Evolutionary conservation across 2,888 invertebrate species (phyloP), one percentile per base, ranked within the genome.

Genomic region (Elgonia sp.): DNA sequence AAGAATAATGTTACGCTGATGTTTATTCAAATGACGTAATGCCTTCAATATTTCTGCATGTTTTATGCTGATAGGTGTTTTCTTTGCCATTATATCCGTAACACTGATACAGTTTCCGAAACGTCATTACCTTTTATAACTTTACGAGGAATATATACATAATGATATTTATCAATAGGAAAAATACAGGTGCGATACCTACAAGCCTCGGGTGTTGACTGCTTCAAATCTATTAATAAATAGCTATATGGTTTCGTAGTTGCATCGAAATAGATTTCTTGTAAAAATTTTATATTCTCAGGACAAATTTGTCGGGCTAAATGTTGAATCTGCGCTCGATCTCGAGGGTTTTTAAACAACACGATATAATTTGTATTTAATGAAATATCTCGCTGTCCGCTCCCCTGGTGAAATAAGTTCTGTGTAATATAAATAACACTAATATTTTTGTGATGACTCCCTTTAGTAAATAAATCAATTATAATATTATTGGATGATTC

Each of bases 381-480:
- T 18, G 55, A n/a, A 8, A 57, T 57, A n/a, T 57, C 55, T 1
- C 55, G n/a, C 10, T 57, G 55, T 8, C 55, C 14, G 1, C 3
- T 8, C 2, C 55, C 55, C 10, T 57, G 55, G 2, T 57, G 55
- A 46, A 46, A n/a, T 57, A 46, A 16, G 7, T 46, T 46, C 7
- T 46, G 46, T 46, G 46, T 60, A 16, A 46, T 46, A 46, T 14
- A 46, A 46, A 46, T 46, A 7, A 46, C 7, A 46, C 46, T 46
- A 2, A 46, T 2, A 46, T 46, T 46, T 46, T 46, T 46, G 7
- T 90, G 89, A 76, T 90, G 89, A 37, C 89, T 88, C 0, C 90
- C 90, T 73, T 90, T 91, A 1, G 89, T 89, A 79, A 91, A 91
- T 7, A 90, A 87, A 86, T 91, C 88, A 0, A 89, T 81, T 39